These are phyloP conservation scores for Zhuqinia jingwanae DNA, from an alignment of 2,888 invertebrate species.

Conservation along the genomic window DNA sequence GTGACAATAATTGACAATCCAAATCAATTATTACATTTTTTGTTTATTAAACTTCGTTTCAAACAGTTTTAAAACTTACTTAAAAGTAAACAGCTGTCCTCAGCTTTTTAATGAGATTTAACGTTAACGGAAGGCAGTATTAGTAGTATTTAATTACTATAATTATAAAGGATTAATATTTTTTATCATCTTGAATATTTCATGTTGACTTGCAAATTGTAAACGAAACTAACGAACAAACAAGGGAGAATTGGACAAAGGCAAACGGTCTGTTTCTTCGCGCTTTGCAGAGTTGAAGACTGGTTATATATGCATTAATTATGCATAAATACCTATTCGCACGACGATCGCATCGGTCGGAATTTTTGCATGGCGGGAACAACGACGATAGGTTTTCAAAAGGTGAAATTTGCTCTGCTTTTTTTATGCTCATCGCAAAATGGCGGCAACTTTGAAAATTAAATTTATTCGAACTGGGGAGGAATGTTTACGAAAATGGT, in stretches of 20 bases:
- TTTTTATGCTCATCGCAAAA: too few relatives aligned
- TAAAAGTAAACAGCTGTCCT: not conserved
- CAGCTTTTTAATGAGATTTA: slow-evolving; percentile 8
- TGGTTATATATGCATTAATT: too few relatives aligned
- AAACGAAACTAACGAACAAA: not conserved
- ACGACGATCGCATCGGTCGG: too few relatives aligned
- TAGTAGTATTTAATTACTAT: not conserved
- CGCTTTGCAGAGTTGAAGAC: not conserved
- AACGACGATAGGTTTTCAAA: too few relatives aligned
- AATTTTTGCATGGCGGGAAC: not conserved
- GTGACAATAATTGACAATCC: not conserved
- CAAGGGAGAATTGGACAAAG: slow-evolving; percentile 5
- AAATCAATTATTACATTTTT: not conserved
- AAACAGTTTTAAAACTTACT: not conserved
- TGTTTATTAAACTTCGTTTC: not conserved
- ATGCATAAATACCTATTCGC: too few relatives aligned
- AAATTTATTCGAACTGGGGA: too few relatives aligned
- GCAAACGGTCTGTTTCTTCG: slow-evolving; percentile 37
- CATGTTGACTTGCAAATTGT: not conserved
- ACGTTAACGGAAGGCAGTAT: slow-evolving; percentile 48
- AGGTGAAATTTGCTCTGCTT: too few relatives aligned
- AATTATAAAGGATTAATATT: not conserved
- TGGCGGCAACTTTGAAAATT: too few relatives aligned
- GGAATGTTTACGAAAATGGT: too few relatives aligned
- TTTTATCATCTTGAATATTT: not conserved